A percentile compares a stretch with the other conserved stretches of the same genome.
Evolutionary conservation across 1,140 invertebrate genomes (phyloP).

Genomic region (Drosophila melanogaster): Release_6_plus_ISO1_MT NT_037436.4:21472501-21473000

Average conservation of each 20-base stretch:
- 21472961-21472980: constrained; percentile 14
- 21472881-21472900: constrained; percentile 71
- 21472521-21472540: too few species aligned
- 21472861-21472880: constrained; percentile 73
- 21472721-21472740: too few species aligned
- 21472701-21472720: too few species aligned
- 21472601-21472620: too few species aligned
- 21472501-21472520: not conserved
- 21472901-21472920: constrained; percentile 50
- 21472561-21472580: too few species aligned
- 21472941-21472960: constrained; percentile 32
- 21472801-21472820: not conserved
- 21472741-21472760: too few species aligned
- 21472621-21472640: too few species aligned
- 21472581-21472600: too few species aligned
- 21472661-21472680: too few species aligned
- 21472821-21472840: constrained; percentile 23
- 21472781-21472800: not conserved
- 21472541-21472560: too few species aligned
- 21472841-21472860: constrained; percentile 41
- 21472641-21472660: too few species aligned
- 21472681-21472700: too few species aligned
- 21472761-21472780: not conserved
- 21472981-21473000: constrained; percentile 59
- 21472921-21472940: constrained; percentile 33